Evolutionary conservation across 1,140 invertebrate species (phyloP), one percentile per base, ranked within the genome.

Genomic region (Bombus fervidus): DNA sequence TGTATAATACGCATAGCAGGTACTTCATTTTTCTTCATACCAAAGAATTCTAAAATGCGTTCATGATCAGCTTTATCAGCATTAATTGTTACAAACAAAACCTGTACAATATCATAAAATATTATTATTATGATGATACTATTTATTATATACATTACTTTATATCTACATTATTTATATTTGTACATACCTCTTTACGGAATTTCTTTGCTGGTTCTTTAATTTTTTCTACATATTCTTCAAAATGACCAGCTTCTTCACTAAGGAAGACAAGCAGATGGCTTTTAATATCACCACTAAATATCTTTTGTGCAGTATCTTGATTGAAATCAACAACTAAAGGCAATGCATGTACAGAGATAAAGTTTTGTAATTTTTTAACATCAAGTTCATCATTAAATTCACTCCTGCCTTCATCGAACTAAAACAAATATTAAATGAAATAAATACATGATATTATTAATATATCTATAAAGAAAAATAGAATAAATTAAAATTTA

Each of bases 21-120:
- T 22, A 98, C 96, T 92, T 99, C 98, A 34, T 98, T 97, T 92
- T 98, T 98, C 95, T 98, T 98, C 96, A 99, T 97, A 89, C 99
- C 99, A 95, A 99, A 99, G 98, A 99, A 99, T 95, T 99, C 99
- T 91, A 99, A 96, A 93, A 99, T 99, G 93, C 99, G 97, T 89
- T 97, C 97, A 94, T 99, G 99, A 93, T 99, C 99, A 94, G 98
- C 97, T 94, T 99, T 98, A 93, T 98, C 98, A 68, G 98, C 97
- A 95, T 99, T 97, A 93, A 99, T 99, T 82, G 98, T 98, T 22
- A 99, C 99, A 92, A 99, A 99, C 83, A 99, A 96, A 81, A 98
- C 95, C 96, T 97, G 87, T 15, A 74, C 2, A 75, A 59, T 34
- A 22, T 22, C 53, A 76, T 34, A 25, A 76, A 66, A 75, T 72